Evolutionary conservation across 2,797 vertebrate species (phyloP).

Genomic region (Anas bernieri): DNA sequence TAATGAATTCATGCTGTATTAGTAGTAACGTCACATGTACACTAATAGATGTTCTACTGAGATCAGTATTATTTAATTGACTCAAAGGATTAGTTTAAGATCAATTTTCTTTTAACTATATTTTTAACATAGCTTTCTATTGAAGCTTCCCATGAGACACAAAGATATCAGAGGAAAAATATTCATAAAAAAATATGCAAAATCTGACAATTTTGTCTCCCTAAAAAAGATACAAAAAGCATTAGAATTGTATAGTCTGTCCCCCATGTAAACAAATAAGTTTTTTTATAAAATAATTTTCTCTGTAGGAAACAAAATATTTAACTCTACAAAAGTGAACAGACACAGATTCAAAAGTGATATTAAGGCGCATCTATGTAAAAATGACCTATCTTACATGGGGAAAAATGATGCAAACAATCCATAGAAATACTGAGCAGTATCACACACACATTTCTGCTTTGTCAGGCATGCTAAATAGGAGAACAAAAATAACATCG

Average conservation of each 20-base stretch:
- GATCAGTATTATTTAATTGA: conserved; percentile 64
- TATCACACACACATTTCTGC: neutral
- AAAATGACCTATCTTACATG: neutral
- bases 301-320: neutral
- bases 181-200: conserved; percentile 30
- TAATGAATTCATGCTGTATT: conserved; percentile 68
- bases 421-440: neutral
- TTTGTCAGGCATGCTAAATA: neutral
- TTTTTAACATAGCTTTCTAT: conserved; percentile 18
- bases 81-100: conserved; percentile 62
- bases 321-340: neutral
- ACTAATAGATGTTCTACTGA: conserved; percentile 64
- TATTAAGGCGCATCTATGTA: neutral
- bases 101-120: conserved; percentile 41
- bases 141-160: conserved; percentile 1
- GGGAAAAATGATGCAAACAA: neutral
- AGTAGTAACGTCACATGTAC: conserved; percentile 53
- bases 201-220: neutral
- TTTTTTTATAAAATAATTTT: neutral
- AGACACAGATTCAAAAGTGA: neutral
- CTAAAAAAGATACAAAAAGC: neutral
- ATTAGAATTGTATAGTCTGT: neutral
- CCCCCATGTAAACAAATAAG: neutral
- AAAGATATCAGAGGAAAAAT: conserved; percentile 30
- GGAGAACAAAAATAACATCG: neutral